phyloP scores from a whole-genome alignment of 2,888 invertebrate genomes.

The Elysia crispata region DNA sequence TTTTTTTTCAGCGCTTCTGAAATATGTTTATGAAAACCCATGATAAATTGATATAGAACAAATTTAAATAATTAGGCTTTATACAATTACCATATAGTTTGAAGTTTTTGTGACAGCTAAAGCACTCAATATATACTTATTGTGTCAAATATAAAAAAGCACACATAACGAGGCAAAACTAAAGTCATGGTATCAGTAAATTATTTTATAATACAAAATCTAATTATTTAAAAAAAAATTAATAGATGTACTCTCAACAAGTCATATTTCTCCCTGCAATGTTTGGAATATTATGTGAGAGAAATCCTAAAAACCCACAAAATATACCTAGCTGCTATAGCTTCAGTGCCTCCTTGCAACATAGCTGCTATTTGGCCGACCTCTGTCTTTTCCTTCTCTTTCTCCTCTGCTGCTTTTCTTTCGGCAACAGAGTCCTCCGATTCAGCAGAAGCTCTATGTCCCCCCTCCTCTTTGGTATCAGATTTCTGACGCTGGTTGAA shows the following conservation, averaged over 20 bases:
- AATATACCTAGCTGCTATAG: conserved; percentile 47
- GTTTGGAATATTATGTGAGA: neutral
- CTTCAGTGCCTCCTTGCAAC: conserved; percentile 57
- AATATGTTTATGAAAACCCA: too few relatives aligned
- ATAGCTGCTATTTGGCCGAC: conserved; percentile 67
- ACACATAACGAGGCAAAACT: too few relatives aligned
- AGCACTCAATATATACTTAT: too few relatives aligned
- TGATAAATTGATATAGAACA: too few relatives aligned
- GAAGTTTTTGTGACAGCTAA: neutral
- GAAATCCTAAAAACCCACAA: neutral
- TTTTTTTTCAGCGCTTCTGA: too few relatives aligned
- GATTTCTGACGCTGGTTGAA: conserved; percentile 70
- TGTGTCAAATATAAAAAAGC: neutral
- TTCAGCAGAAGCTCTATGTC: conserved; percentile 40
- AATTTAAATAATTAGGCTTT: too few relatives aligned
- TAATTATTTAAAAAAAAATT: too few relatives aligned
- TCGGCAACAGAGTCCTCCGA: conserved; percentile 49
- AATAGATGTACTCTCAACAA: too few relatives aligned
- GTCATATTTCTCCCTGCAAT: too few relatives aligned
- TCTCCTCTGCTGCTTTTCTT: conserved; percentile 39
- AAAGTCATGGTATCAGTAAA: too few relatives aligned
- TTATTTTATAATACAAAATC: too few relatives aligned
- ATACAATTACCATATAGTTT: too few relatives aligned
- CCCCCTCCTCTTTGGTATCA: conserved; percentile 49
- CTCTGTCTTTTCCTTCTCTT: conserved; percentile 53